phyloP scores from a whole-genome alignment of 2,113 vertebrate species.

The Verasper variegatus region DNA sequence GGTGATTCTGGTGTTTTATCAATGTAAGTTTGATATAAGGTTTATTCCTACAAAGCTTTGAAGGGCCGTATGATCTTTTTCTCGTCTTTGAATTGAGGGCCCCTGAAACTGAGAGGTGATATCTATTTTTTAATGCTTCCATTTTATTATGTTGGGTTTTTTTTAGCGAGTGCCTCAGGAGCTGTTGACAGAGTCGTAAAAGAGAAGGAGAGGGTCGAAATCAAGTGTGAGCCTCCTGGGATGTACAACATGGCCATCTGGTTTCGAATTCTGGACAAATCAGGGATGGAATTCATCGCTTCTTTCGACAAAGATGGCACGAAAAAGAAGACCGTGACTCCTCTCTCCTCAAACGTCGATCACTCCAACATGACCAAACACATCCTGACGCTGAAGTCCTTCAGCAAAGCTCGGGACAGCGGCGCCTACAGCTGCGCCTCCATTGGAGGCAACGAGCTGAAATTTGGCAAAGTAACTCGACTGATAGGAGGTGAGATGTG shows the following conservation, averaged over 20 bases:
- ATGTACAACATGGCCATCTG: rapidly evolving
- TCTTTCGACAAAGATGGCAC: background rate
- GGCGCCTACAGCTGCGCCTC: constrained; percentile 69
- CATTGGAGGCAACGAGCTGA: constrained; percentile 2
- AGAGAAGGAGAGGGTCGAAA: rapidly evolving
- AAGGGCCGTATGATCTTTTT: background rate
- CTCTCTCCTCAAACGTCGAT: rapidly evolving
- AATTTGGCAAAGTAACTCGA: constrained; percentile 11
- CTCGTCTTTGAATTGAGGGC: background rate
- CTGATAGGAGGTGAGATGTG: constrained; percentile 64
- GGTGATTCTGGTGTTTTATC: constrained; percentile 46
- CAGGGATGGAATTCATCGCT: constrained; percentile 59
- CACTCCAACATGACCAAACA: rapidly evolving
- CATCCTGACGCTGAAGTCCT: constrained; percentile 32
- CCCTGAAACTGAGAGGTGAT: background rate
- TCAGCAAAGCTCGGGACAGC: constrained; percentile 30
- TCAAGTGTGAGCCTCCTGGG: rapidly evolving
- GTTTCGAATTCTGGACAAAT: constrained; percentile 48
- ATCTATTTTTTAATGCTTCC: background rate
- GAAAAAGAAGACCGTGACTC: rapidly evolving
- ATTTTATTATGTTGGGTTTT: background rate
- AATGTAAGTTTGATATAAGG: constrained; percentile 50
- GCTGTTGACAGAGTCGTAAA: rapidly evolving
- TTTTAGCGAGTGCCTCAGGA: constrained; percentile 28
- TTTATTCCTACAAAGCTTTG: background rate